Percentiles rank a stretch among this genome's conserved stretches.
Conservation (phyloP, 2,113 vertebrate genomes). For the Corynorhinus townsendii region DNA sequence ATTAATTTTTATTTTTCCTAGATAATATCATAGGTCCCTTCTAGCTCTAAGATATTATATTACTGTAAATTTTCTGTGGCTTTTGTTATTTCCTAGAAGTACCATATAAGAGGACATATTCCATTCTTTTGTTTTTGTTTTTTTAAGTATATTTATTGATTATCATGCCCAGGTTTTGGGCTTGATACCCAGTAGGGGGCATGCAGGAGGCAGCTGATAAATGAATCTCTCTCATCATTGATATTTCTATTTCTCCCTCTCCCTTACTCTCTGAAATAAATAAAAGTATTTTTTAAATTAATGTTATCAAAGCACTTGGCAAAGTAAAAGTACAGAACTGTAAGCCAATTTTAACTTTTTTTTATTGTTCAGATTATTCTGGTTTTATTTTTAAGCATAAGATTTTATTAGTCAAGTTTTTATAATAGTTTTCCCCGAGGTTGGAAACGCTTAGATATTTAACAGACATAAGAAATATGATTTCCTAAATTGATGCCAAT, state of each 20-base stretch:
- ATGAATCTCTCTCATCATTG: too few species aligned
- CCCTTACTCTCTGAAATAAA: too few species aligned
- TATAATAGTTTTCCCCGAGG: background rate
- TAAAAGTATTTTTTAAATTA: background rate
- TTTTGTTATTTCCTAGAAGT: background rate
- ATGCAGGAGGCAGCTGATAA: too few species aligned
- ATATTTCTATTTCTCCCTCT: too few species aligned
- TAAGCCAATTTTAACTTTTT: background rate
- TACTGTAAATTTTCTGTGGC: background rate
- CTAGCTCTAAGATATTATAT: background rate
- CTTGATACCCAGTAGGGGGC: too few species aligned
- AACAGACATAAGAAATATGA: background rate
- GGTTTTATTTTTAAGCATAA: slow-evolving; percentile 39
- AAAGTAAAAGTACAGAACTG: background rate
- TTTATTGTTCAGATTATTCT: background rate
- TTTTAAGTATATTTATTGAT: too few species aligned
- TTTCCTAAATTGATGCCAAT: background rate
- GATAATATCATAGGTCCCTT: background rate
- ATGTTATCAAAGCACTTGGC: slow-evolving; percentile 21
- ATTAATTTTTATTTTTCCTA: slow-evolving; percentile 23
- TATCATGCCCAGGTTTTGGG: too few species aligned
- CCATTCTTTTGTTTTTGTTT: background rate
- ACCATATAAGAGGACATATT: background rate
- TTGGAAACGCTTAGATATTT: background rate
- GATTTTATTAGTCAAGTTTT: background rate